Conservation (phyloP, 2,113 vertebrate species). For the Sarotherodon lohbergeri region DNA sequence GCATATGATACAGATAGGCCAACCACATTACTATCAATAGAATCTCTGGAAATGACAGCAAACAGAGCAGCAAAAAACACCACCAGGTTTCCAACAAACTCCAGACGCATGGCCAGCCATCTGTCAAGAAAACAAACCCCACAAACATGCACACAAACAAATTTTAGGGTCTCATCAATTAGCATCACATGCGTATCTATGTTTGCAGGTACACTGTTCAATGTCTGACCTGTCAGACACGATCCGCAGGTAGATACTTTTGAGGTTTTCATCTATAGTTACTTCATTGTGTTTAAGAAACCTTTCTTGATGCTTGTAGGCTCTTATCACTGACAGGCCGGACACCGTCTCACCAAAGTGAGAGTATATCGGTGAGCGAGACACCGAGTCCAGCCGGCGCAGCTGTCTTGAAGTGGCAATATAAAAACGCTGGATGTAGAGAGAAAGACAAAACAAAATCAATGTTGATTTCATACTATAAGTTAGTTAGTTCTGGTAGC, state of each 20-base stretch:
- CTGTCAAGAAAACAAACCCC: slow-evolving; percentile 49
- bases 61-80: slow-evolving; percentile 86
- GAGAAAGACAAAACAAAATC: background rate
- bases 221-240: slow-evolving; percentile 82
- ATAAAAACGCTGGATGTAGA: slow-evolving; percentile 79
- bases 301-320: slow-evolving; percentile 84
- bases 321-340: slow-evolving; percentile 87
- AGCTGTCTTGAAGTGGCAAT: slow-evolving; percentile 87
- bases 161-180: rapidly evolving
- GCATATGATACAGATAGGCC: slow-evolving; percentile 91
- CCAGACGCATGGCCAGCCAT: slow-evolving; percentile 91
- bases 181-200: rapidly evolving
- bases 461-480: background rate
- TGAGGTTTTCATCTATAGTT: slow-evolving; percentile 83
- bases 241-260: slow-evolving; percentile 87
- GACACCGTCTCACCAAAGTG: slow-evolving; percentile 92
- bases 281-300: slow-evolving; percentile 81
- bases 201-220: background rate
- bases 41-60: slow-evolving; percentile 78
- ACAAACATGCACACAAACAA: rapidly evolving
- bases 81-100: slow-evolving; percentile 86
- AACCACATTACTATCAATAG: slow-evolving; percentile 75
- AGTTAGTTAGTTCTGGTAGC: rapidly evolving
- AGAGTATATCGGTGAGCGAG: slow-evolving; percentile 91
- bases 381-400: slow-evolving; percentile 85